Evolutionary conservation across 2,797 vertebrate genomes (phyloP).

Genomic region (Microchirus variegatus): DNA sequence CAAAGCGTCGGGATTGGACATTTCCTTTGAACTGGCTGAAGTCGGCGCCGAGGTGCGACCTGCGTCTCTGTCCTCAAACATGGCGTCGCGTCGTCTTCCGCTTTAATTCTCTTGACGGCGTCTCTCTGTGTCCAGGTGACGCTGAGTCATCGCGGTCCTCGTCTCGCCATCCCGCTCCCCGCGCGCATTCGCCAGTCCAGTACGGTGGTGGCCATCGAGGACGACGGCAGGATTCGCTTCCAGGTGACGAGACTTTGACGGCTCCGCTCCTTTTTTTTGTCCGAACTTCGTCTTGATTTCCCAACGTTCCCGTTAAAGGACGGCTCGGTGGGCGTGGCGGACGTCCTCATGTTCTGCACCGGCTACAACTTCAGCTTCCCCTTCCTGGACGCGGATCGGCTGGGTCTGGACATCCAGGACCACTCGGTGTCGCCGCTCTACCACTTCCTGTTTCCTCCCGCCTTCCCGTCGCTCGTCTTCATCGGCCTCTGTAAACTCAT

Average conservation of each 20-base stretch:
- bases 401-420: constrained; percentile 68
- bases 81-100: too few relatives aligned
- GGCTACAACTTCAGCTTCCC: constrained; percentile 82
- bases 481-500: constrained; percentile 81
- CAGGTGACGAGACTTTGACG: constrained; percentile 41
- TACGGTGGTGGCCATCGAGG: constrained; percentile 50
- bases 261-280: too few relatives aligned
- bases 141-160: constrained; percentile 74
- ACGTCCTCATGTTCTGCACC: constrained; percentile 83
- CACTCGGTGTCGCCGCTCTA: constrained; percentile 76
- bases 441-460: constrained; percentile 74
- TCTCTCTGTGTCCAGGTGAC: constrained; percentile 63
- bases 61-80: background rate
- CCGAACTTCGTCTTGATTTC: too few relatives aligned
- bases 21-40: constrained; percentile 78
- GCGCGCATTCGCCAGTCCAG: constrained; percentile 62
- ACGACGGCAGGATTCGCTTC: constrained; percentile 67
- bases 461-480: constrained; percentile 80
- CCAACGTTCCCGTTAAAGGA: constrained; percentile 52
- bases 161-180: constrained; percentile 64
- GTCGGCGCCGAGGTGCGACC: constrained; percentile 60
- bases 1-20: constrained; percentile 82
- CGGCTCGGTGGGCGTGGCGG: constrained; percentile 50
- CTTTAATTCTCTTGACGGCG: background rate
- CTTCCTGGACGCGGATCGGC: constrained; percentile 64